phyloP scores from a whole-genome alignment of 2,797 vertebrate species.

The Crocidura indochinensis region DNA sequence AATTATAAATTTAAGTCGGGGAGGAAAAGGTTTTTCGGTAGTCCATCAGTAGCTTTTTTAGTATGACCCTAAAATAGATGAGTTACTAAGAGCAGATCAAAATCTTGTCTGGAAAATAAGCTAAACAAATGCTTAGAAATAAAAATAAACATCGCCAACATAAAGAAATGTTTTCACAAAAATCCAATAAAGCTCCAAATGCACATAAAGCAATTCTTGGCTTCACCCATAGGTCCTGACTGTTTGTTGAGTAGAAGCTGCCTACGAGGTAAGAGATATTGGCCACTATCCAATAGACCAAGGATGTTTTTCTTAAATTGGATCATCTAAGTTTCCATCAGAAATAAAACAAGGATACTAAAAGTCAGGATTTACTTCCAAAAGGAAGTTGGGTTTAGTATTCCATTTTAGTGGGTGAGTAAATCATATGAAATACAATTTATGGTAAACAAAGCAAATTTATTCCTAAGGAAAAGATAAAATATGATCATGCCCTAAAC shows the following conservation, averaged over 20 bases:
- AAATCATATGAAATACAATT: slow-evolving; percentile 66
- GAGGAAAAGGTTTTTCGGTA: not conserved
- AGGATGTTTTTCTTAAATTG: not conserved
- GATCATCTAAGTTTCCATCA: slow-evolving; percentile 40
- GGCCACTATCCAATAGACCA: not conserved
- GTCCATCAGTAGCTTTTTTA: slow-evolving; percentile 19
- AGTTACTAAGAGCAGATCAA: slow-evolving; percentile 60
- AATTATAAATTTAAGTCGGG: slow-evolving; percentile 31
- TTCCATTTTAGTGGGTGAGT: slow-evolving; percentile 47
- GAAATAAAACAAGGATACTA: slow-evolving; percentile 42
- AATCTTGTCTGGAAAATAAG: slow-evolving; percentile 55
- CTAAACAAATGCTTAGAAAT: slow-evolving; percentile 61
- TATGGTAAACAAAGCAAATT: slow-evolving; percentile 63
- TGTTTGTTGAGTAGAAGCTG: not conserved
- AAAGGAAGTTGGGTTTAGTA: slow-evolving; percentile 53
- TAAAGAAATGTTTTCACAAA: slow-evolving; percentile 59
- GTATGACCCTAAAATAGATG: slow-evolving; percentile 20
- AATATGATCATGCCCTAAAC: slow-evolving; percentile 50
- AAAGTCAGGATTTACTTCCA: slow-evolving; percentile 51
- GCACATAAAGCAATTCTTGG: not conserved
- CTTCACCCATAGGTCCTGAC: not conserved
- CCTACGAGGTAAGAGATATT: not conserved
- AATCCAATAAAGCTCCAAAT: slow-evolving; percentile 27
- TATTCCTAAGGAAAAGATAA: slow-evolving; percentile 60
- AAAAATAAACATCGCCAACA: slow-evolving; percentile 28